Conservation (phyloP, 2,113 vertebrate species). For the Greenwoodochromis staneri region DNA sequence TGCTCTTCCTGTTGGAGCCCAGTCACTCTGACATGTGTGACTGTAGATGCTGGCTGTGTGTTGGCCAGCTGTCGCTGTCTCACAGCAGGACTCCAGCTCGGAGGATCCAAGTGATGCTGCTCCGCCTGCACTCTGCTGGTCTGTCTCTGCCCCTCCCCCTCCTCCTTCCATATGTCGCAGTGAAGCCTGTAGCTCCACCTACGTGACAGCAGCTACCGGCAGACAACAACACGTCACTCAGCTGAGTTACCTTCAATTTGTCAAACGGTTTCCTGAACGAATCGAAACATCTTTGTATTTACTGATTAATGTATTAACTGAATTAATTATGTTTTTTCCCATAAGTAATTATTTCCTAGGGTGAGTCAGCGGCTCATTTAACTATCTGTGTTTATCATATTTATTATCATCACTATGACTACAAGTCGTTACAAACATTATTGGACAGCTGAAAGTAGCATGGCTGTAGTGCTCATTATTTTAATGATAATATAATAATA, state of each 20-base stretch:
- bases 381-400: neutral
- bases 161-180: neutral
- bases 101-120: neutral
- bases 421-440: accelerated
- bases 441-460: neutral
- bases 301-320: neutral
- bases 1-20: neutral
- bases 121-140: neutral
- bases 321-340: accelerated
- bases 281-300: neutral
- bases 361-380: accelerated
- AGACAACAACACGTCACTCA: neutral
- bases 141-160: neutral
- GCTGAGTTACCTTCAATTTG: accelerated
- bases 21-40: neutral
- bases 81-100: neutral
- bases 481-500: neutral
- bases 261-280: neutral
- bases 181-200: neutral
- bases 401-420: neutral
- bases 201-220: neutral
- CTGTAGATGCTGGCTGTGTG: neutral
- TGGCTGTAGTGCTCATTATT: neutral
- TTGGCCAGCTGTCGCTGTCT: accelerated
- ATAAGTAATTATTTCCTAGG: neutral